These are phyloP conservation scores for Bombus terrestris DNA, from an alignment of 1,140 invertebrate genomes.

Conservation along the genomic window DNA sequence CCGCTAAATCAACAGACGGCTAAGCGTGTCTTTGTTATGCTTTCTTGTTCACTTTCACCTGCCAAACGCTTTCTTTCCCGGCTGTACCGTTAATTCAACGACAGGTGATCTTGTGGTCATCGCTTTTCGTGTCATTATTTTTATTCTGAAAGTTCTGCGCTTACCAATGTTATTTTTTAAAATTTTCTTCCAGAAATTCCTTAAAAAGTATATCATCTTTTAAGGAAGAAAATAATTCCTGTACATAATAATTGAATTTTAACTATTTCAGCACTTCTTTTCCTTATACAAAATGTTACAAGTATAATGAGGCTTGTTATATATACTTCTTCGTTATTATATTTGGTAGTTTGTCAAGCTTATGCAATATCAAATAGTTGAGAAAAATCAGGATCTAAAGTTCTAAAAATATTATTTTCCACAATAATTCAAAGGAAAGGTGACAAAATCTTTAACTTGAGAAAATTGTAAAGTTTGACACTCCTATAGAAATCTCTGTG, in stretches of 20 bases:
- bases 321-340: no score
- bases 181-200: not conserved
- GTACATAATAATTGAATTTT: no score
- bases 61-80: not conserved
- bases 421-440: not conserved
- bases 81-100: not conserved
- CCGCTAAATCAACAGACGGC: constrained; percentile 14
- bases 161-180: not conserved
- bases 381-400: not conserved
- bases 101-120: not conserved
- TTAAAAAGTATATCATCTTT: no score
- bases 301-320: no score
- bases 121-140: not conserved
- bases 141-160: not conserved
- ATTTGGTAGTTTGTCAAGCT: no score
- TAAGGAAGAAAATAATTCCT: no score
- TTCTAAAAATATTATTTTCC: not conserved
- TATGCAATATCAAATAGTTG: not conserved
- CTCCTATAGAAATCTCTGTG: no score
- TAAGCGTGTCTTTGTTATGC: constrained; percentile 37
- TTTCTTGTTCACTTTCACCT: constrained; percentile 42
- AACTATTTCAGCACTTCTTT: no score
- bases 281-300: no score
- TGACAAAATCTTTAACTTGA: no score
- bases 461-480: no score